Evolutionary conservation across 2,113 vertebrate genomes (phyloP).

Genomic region (Mellivora capensis): DNA sequence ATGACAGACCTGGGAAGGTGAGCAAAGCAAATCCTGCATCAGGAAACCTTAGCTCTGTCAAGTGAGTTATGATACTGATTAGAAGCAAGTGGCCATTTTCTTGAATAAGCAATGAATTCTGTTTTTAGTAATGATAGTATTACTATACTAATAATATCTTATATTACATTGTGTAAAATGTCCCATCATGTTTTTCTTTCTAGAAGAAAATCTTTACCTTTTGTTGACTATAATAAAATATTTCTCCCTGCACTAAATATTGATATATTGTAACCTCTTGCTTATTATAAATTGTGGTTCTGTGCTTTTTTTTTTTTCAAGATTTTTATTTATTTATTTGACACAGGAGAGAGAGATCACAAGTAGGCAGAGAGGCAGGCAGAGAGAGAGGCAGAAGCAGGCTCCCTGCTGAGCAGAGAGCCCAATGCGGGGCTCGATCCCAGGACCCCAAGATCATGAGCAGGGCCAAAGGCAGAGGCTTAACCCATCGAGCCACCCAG

Average conservation of each 20-base stretch:
- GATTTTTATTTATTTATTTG: too few relatives aligned
- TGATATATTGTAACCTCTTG: background rate
- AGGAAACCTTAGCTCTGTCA: constrained; percentile 3
- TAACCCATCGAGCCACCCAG: too few relatives aligned
- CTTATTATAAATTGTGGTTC: background rate
- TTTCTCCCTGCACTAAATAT: background rate
- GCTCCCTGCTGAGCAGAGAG: too few relatives aligned
- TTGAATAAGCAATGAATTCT: constrained; percentile 15
- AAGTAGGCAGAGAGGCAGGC: too few relatives aligned
- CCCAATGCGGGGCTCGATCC: too few relatives aligned
- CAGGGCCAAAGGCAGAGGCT: too few relatives aligned
- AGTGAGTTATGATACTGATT: background rate
- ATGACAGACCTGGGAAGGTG: background rate
- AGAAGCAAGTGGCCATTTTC: constrained; percentile 25
- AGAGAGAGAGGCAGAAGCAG: too few relatives aligned
- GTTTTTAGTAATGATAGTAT: background rate
- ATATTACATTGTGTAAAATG: background rate
- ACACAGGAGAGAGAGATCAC: too few relatives aligned
- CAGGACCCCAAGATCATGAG: too few relatives aligned
- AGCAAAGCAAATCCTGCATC: background rate
- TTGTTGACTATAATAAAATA: background rate
- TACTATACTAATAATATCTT: background rate
- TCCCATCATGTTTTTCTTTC: constrained; percentile 12
- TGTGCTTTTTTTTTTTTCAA: background rate
- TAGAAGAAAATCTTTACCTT: constrained; percentile 28